phyloP scores from a whole-genome alignment of 2,113 vertebrate species.

The Nansenia antarctica region DNA sequence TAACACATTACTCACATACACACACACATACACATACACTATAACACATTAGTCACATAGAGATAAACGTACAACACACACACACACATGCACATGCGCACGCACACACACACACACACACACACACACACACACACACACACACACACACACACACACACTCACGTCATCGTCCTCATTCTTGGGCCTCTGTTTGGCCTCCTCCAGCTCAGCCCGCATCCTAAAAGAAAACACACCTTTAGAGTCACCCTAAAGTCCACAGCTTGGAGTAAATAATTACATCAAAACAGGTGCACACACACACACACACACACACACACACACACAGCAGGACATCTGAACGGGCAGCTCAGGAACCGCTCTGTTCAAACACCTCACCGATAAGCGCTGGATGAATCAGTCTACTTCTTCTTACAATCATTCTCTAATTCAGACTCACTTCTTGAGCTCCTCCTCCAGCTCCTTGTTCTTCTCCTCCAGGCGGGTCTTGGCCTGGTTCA shows the following conservation, averaged over 20 bases:
- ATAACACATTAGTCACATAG: no score
- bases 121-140: neutral
- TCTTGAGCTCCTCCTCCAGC: slow-evolving; percentile 92
- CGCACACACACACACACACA: slow-evolving; percentile 44
- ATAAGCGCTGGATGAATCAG: no score
- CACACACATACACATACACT: no score
- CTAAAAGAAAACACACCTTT: slow-evolving; percentile 66
- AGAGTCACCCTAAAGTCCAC: no score
- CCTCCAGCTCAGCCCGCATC: slow-evolving; percentile 86
- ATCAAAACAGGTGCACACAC: neutral
- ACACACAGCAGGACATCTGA: no score
- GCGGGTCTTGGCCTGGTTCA: slow-evolving; percentile 87
- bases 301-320: neutral
- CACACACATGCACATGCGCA: neutral
- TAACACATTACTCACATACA: neutral
- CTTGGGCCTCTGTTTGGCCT: slow-evolving; percentile 87
- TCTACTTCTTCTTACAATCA: no score
- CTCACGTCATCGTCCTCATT: slow-evolving; percentile 92
- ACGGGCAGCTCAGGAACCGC: no score
- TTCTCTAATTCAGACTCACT: slow-evolving; percentile 83
- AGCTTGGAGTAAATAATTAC: no score
- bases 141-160: slow-evolving; percentile 22
- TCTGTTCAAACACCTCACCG: no score
- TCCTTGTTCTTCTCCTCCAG: slow-evolving; percentile 94
- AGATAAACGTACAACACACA: no score